Evolutionary conservation across 2,113 vertebrate genomes (phyloP).

Genomic region (Carassius carassius): DNA sequence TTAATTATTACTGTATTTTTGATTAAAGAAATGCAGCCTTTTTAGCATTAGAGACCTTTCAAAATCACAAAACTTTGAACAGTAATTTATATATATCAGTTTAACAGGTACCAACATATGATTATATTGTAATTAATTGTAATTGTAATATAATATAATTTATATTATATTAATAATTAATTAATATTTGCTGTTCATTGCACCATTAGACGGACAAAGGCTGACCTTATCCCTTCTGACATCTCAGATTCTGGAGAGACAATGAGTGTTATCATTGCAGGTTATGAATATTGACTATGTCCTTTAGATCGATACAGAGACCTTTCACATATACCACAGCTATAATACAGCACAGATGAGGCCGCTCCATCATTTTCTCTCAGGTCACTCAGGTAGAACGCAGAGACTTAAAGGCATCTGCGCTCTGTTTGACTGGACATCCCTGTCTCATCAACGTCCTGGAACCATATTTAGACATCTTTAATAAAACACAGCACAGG

Average conservation of each 20-base stretch:
- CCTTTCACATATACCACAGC: slow-evolving; percentile 44
- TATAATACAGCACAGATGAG: slow-evolving; percentile 28
- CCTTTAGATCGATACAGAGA: slow-evolving; percentile 52
- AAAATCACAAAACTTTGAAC: too few relatives aligned
- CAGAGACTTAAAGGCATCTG: slow-evolving; percentile 15
- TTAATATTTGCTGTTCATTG: neutral
- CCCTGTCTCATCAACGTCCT: neutral
- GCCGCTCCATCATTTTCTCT: slow-evolving; percentile 28
- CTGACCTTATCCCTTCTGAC: neutral
- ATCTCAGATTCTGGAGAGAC: neutral
- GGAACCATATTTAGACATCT: neutral
- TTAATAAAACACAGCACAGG: neutral
- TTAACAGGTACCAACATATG: too few relatives aligned
- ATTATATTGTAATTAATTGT: too few relatives aligned
- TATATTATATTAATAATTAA: too few relatives aligned
- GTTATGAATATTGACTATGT: slow-evolving; percentile 43
- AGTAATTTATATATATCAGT: too few relatives aligned
- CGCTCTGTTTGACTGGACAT: neutral
- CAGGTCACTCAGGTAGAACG: slow-evolving; percentile 13
- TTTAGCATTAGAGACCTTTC: too few relatives aligned
- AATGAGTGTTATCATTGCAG: slow-evolving; percentile 22
- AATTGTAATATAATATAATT: too few relatives aligned
- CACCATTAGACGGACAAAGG: neutral
- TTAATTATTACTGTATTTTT: too few relatives aligned
- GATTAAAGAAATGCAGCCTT: too few relatives aligned